phyloP scores from a whole-genome alignment of 1,140 invertebrate species.

The Rhynchophorus ferrugineus region DNA sequence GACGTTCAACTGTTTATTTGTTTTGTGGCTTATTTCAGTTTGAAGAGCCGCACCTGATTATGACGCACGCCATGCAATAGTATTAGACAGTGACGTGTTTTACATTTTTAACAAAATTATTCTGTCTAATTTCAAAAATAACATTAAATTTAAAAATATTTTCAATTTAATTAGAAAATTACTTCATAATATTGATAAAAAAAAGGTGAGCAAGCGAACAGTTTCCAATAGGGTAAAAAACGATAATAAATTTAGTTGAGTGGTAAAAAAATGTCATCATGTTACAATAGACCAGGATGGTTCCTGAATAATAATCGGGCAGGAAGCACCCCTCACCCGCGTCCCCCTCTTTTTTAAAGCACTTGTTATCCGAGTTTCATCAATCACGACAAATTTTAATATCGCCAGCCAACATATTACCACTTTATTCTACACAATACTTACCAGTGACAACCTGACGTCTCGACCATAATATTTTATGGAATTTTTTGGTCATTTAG shows the following conservation, averaged over 20 bases:
- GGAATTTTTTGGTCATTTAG: conserved; percentile 22
- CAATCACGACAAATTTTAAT: conserved; percentile 40
- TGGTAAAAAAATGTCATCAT: conserved; percentile 30
- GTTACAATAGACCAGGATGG: conserved; percentile 26
- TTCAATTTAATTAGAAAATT: no score
- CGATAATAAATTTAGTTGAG: conserved; percentile 31
- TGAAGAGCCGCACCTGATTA: conserved; percentile 22
- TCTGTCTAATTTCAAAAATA: no score
- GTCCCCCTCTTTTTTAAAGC: conserved; percentile 26
- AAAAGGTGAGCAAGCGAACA: no score
- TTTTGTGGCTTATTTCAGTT: conserved; percentile 25
- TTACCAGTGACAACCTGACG: conserved; percentile 29
- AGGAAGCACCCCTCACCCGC: conserved; percentile 18
- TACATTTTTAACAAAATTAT: no score
- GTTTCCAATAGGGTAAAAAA: no score
- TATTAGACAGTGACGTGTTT: neutral
- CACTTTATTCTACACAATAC: conserved; percentile 35
- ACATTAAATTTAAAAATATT: no score
- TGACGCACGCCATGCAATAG: conserved; percentile 14
- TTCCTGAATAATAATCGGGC: conserved; percentile 28
- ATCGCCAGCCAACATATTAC: conserved; percentile 37
- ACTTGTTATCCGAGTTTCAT: conserved; percentile 37
- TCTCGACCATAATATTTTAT: conserved; percentile 22
- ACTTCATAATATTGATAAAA: no score
- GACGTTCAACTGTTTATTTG: conserved; percentile 24